phyloP scores from a whole-genome alignment of 2,113 vertebrate species.

The Cephalopholis sonnerati region DNA sequence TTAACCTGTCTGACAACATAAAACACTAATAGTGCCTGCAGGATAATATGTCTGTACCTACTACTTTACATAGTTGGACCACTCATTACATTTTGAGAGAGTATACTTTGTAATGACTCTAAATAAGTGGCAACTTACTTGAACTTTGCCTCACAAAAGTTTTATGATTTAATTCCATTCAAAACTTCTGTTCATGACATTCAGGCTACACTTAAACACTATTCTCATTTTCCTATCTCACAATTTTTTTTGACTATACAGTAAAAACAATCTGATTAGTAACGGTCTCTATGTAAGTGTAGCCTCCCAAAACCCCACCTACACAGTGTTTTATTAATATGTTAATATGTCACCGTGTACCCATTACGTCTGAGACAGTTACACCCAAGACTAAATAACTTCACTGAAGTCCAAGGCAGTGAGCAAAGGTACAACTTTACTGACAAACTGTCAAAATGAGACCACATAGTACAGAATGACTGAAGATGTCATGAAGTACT shows the following conservation, averaged over 20 bases:
- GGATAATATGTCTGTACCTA: neutral
- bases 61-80: neutral
- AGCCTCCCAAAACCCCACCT: neutral
- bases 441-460: neutral
- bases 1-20: slow-evolving; percentile 18
- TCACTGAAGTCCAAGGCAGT: neutral
- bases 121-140: neutral
- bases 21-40: neutral
- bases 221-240: neutral
- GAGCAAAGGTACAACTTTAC: neutral
- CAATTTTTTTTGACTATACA: neutral
- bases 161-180: neutral
- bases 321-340: neutral
- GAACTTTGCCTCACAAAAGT: too few species aligned
- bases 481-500: slow-evolving; percentile 35
- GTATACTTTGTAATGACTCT: neutral
- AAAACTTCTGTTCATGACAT: neutral
- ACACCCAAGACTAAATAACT: neutral
- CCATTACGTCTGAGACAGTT: neutral
- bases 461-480: neutral
- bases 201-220: neutral
- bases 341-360: neutral
- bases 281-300: neutral
- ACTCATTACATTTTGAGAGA: neutral
- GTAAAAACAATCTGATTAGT: neutral